A percentile compares a stretch with the other conserved stretches of the same genome.
phyloP scores from a whole-genome alignment of 2,797 vertebrate species.

The Anisognathus igniventris region DNA sequence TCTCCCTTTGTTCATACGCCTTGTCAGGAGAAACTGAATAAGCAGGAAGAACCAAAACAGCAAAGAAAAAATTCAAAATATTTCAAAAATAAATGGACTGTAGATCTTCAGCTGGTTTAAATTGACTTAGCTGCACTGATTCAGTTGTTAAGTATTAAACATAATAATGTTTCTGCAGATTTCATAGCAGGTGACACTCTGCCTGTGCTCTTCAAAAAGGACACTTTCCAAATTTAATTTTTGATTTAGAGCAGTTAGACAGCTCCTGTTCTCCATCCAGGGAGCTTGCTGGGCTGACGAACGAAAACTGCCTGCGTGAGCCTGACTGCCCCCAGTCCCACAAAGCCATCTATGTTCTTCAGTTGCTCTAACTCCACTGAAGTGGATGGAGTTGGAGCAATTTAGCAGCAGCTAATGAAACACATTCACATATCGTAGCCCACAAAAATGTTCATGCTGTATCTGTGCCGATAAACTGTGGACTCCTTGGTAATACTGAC shows the following conservation, averaged over 20 bases:
- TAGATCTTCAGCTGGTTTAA: constrained; percentile 26
- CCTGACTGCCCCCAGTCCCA: background rate
- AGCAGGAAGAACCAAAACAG: background rate
- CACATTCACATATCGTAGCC: background rate
- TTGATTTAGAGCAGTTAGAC: constrained; percentile 26
- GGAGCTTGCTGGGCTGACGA: background rate
- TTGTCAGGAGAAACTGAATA: background rate
- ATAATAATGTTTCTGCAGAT: background rate
- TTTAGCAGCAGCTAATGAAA: background rate
- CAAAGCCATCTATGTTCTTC: background rate
- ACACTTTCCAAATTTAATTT: constrained; percentile 9
- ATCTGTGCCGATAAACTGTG: background rate
- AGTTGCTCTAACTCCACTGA: background rate
- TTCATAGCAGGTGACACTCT: constrained; percentile 26
- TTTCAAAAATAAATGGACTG: background rate
- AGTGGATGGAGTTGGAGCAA: background rate
- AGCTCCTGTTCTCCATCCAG: constrained; percentile 11
- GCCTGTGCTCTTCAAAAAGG: constrained; percentile 20
- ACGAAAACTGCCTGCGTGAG: background rate
- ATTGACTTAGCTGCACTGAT: background rate
- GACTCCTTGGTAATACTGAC: background rate
- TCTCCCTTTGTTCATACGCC: background rate
- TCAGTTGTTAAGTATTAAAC: background rate
- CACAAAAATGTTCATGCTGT: background rate
- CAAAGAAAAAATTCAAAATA: constrained; percentile 19